Evolutionary conservation across 2,113 vertebrate genomes (phyloP).

Genomic region (Hippocampus mohnikei): DNA sequence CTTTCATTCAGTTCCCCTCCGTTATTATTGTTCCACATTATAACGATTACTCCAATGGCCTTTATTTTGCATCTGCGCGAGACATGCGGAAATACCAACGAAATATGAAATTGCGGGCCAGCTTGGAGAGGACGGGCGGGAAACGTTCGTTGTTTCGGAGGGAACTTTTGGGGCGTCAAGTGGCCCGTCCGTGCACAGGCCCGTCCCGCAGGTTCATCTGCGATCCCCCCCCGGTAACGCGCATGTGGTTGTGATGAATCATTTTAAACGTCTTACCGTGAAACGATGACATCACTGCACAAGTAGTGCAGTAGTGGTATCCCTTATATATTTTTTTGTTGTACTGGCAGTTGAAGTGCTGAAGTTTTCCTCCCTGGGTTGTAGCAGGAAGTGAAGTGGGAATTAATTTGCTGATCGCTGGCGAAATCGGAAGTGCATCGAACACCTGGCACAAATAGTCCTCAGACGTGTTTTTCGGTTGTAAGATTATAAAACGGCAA

Average conservation of each 20-base stretch:
- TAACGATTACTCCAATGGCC: slow-evolving; percentile 70
- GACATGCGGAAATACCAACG: slow-evolving; percentile 71
- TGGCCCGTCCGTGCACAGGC: slow-evolving; percentile 51
- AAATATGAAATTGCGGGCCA: slow-evolving; percentile 67
- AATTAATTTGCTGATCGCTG: neutral
- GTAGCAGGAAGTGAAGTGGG: neutral
- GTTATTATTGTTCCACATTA: slow-evolving; percentile 71
- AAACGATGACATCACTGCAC: neutral
- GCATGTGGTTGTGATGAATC: slow-evolving; percentile 12
- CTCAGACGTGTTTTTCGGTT: neutral
- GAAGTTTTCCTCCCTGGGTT: no score
- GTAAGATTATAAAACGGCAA: neutral
- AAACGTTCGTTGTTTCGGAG: slow-evolving; percentile 40
- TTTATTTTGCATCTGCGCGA: slow-evolving; percentile 72
- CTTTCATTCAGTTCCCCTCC: slow-evolving; percentile 61
- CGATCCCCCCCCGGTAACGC: slow-evolving; percentile 16
- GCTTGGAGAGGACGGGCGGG: slow-evolving; percentile 27
- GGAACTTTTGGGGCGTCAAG: slow-evolving; percentile 59
- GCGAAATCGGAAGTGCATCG: neutral
- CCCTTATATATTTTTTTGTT: no score
- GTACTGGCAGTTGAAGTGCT: no score
- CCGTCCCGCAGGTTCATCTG: slow-evolving; percentile 25
- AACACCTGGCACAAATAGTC: neutral
- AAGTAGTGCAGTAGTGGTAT: neutral
- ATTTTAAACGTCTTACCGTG: neutral